phyloP scores from a whole-genome alignment of 2,888 invertebrate species.

The Bellardia bayeri region DNA sequence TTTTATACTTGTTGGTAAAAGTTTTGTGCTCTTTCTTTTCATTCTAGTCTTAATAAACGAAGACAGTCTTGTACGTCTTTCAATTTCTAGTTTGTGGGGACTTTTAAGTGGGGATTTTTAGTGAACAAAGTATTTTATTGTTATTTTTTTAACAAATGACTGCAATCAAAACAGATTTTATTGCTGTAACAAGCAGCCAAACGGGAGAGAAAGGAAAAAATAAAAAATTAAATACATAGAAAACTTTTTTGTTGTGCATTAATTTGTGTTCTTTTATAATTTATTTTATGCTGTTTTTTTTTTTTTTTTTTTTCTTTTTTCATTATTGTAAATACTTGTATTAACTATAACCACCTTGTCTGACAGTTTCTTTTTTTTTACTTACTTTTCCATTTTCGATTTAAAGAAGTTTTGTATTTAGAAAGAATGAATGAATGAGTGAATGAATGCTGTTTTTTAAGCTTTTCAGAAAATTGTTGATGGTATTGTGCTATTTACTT shows the following conservation, averaged over 20 bases:
- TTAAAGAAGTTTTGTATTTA: conserved; percentile 57
- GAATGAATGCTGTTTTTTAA: conserved; percentile 28
- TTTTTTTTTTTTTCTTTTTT: conserved; percentile 12
- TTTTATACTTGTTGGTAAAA: conserved; percentile 59
- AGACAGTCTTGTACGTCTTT: conserved; percentile 25
- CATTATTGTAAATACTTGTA: conserved; percentile 23
- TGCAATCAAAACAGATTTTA: conserved; percentile 72
- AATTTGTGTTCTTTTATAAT: conserved; percentile 69
- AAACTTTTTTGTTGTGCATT: conserved; percentile 66
- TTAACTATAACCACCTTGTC: conserved; percentile 32
- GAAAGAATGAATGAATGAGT: conserved; percentile 15
- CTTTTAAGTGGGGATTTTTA: conserved; percentile 70
- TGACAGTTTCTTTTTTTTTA: conserved; percentile 22
- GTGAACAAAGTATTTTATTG: conserved; percentile 69
- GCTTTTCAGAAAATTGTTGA: conserved; percentile 32
- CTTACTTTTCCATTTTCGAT: conserved; percentile 9
- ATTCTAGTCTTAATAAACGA: conserved; percentile 30
- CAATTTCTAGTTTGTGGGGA: conserved; percentile 50
- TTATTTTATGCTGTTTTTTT: conserved; percentile 62
- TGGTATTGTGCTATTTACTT: conserved; percentile 32
- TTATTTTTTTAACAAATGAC: conserved; percentile 71
- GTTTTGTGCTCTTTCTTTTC: conserved; percentile 49
- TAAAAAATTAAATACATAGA: conserved; percentile 61
- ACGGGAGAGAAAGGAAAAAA: conserved; percentile 4
- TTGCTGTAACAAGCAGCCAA: conserved; percentile 50